These are phyloP conservation scores for Drosophila greeni DNA, from an alignment of 2,888 invertebrate genomes.

Conservation along the genomic window DNA sequence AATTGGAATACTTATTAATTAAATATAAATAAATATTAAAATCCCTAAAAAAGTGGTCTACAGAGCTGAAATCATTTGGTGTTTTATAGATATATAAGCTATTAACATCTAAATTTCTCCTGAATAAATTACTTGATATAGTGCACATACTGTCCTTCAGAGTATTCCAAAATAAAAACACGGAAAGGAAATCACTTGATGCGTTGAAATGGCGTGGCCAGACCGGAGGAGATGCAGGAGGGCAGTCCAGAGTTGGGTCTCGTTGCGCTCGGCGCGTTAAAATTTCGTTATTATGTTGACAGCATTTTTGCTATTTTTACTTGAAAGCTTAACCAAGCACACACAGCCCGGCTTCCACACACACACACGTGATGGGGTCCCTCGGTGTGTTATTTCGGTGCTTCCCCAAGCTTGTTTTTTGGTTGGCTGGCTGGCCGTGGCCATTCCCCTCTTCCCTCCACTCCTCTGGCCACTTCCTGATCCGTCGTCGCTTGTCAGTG, in stretches of 20 bases:
- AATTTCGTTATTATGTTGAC: slow-evolving; percentile 74
- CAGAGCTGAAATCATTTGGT: too few species aligned
- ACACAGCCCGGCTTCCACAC: slow-evolving; percentile 25
- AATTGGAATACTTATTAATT: not conserved
- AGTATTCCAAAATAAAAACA: slow-evolving; percentile 13
- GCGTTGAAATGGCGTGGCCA: slow-evolving; percentile 67
- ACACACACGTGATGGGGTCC: slow-evolving; percentile 46
- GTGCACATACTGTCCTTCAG: not conserved
- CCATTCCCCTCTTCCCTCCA: slow-evolving; percentile 34
- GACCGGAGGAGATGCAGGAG: slow-evolving; percentile 31
- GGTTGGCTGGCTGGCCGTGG: slow-evolving; percentile 68
- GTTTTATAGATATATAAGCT: too few species aligned
- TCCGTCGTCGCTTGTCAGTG: slow-evolving; percentile 67
- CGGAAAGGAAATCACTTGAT: slow-evolving; percentile 57
- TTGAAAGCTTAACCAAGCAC: slow-evolving; percentile 73
- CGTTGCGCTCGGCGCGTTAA: slow-evolving; percentile 65
- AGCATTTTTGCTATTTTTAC: slow-evolving; percentile 74
- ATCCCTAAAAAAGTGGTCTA: not conserved
- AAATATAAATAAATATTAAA: not conserved
- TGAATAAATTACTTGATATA: not conserved
- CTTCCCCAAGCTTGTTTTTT: slow-evolving; percentile 73
- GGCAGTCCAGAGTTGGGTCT: slow-evolving; percentile 19
- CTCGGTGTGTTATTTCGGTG: slow-evolving; percentile 71
- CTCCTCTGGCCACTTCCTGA: slow-evolving; percentile 38
- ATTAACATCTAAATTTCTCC: not conserved